Base-by-base conservation (phyloP, 2,888 invertebrate species). In the Tuta absoluta region DNA sequence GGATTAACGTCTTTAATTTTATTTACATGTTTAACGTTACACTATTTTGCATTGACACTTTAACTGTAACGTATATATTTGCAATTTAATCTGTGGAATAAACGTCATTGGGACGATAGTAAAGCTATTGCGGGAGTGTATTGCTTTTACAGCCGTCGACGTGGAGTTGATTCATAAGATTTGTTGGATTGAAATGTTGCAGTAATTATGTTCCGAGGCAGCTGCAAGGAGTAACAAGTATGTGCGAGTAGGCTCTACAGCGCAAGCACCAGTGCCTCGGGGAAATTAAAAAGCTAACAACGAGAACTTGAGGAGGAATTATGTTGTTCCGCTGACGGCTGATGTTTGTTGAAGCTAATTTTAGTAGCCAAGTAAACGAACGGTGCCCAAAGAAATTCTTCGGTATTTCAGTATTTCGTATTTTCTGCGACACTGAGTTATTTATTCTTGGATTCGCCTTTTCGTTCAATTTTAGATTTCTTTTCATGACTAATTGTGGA, bases 271-370 rank as follows among this genome's bases (percentile, higher is more conserved):
- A 19, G 61, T 49, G 84, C 82, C 85, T 74, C 71, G 68, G 77
- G 86, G 80, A 73, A 75, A 78, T 80, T 77, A 80, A 79, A 81
- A 74, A 72, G 75, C 74, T 75, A 76, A 76, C 73, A 75, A 71
- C 73, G 63, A 70, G 65, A 71, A 64, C 68, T 66, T 72, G 69
- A 69, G 67, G 69, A 81, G 75, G 75, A 76, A 84, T 74, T 71
- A 74, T 71, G 79, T 75, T 80, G 80, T 85, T 78, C 72, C 72
- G 71, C 71, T 73, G 71, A 71, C 73, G 73, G 72, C 68, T 69
- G 75, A 74, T 75, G 77, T 79, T 79, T 79, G 75, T 72, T 77
- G 67, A 71, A 73, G 72, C 68, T 67, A 72, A 74, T 72, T 69
- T 66, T 69, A 69, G 71, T 63, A 71, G 69, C 53, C 24, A 38